A percentile compares a stretch with the other conserved stretches of the same genome.
Conservation (phyloP, 2,888 invertebrate species). For the Elegia similella region DNA sequence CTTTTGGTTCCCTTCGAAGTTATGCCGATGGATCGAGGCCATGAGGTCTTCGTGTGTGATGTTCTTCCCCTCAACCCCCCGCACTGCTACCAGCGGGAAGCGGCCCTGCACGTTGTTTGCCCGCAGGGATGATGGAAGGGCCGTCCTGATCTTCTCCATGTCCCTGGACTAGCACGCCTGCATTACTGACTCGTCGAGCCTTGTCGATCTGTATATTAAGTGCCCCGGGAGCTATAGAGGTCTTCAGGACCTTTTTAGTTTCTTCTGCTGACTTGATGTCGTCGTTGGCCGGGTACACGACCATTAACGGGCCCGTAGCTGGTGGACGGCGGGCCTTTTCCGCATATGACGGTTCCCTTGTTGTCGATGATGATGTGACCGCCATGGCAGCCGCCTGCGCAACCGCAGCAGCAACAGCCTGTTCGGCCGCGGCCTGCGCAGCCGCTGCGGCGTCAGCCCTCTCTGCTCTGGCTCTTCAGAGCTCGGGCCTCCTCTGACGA, state of each 20-base stretch:
- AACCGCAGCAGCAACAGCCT: no score
- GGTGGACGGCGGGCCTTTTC: no score
- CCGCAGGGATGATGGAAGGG: not conserved
- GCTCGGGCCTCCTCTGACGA: no score
- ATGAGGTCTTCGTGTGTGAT: not conserved
- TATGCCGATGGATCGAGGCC: not conserved
- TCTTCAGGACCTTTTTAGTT: not conserved
- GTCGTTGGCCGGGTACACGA: constrained; percentile 18
- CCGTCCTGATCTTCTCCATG: not conserved
- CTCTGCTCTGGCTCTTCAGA: no score
- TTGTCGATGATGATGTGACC: no score
- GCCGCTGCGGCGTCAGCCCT: no score
- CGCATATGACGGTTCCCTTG: no score
- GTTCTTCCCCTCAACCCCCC: not conserved
- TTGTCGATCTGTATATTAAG: constrained; percentile 1
- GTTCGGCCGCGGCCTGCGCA: no score
- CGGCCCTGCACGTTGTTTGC: not conserved
- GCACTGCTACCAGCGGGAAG: constrained; percentile 6
- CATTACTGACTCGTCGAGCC: constrained; percentile 20
- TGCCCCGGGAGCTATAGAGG: not conserved
- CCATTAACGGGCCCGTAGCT: not conserved
- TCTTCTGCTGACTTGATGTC: constrained; percentile 17
- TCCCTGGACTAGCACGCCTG: constrained; percentile 21
- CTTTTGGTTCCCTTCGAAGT: no score
- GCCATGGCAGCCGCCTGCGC: no score